phyloP scores from a whole-genome alignment of 2,888 invertebrate genomes.

The Mythimna lalbum region DNA sequence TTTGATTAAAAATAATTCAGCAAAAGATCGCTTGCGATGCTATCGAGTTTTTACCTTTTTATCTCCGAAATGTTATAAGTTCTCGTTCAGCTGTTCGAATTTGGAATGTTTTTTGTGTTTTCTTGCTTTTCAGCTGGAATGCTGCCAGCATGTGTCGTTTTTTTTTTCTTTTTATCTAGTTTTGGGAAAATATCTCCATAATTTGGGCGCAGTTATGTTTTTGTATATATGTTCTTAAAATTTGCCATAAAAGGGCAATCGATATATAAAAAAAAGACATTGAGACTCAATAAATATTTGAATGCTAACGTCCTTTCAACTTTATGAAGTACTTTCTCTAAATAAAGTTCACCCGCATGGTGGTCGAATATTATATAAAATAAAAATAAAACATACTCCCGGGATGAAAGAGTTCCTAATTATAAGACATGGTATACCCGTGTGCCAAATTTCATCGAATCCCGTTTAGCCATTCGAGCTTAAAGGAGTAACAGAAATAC shows the following conservation, averaged over 20 bases:
- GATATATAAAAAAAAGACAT: not conserved
- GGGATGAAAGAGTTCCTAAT: too few relatives aligned
- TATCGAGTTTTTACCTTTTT: conserved; percentile 73
- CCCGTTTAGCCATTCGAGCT: too few relatives aligned
- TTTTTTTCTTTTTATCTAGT: conserved; percentile 14
- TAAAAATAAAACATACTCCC: too few relatives aligned
- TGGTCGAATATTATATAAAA: too few relatives aligned
- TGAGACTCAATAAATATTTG: not conserved
- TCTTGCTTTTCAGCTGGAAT: conserved; percentile 25
- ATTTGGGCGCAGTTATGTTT: not conserved
- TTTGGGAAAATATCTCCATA: not conserved
- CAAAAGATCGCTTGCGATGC: conserved; percentile 77
- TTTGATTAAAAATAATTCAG: conserved; percentile 90
- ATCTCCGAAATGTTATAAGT: conserved; percentile 59
- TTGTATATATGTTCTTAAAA: not conserved
- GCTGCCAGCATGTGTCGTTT: conserved; percentile 21
- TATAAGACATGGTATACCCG: too few relatives aligned
- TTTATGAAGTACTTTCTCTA: too few relatives aligned
- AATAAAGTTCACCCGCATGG: too few relatives aligned
- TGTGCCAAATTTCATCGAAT: too few relatives aligned
- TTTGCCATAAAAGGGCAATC: not conserved
- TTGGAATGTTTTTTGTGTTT: conserved; percentile 33
- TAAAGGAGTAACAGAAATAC: too few relatives aligned
- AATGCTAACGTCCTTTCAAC: not conserved
- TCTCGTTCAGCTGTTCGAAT: conserved; percentile 63